Evolutionary conservation across 2,888 invertebrate genomes (phyloP), one percentile per base, ranked within the genome.

Genomic region (Alviniconcha strummeri): DNA sequence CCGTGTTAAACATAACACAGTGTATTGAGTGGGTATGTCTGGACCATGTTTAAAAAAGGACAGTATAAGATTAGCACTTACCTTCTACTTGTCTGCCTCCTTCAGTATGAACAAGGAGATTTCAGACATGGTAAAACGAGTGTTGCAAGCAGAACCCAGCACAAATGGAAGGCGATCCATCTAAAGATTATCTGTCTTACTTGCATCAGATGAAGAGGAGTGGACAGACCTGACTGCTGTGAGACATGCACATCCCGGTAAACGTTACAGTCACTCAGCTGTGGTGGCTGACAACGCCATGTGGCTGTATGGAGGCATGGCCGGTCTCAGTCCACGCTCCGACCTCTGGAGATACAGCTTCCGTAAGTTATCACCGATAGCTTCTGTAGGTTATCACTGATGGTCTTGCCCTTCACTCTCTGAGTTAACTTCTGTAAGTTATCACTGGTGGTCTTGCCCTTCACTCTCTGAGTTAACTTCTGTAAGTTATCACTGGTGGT

Each of bases 241-340:
- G 8, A 77, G 69, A 15, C 67, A 56, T 19, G 9, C 19, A 36
- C 75, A 83, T 64, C 96, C 96, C 4, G 96, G 96, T 80, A 96
- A 96, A 71, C 95, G 97, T 15, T 97, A 97, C 95, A 96, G 96
- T 90, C 98, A 98, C 95, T 96, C 97, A 0, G 96, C 97, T 4
- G 96, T 97, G 77, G 94, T 97, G 86, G 96, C 97, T 93, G 96
- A 95, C 89, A 95, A 96, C 88, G 95, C 96, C 5, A 96, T 98
- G 95, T 97, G 97, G 96, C 95, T 98, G 91, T 97, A 96, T 94
- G 98, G 97, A 36, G 98, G 98, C 0, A 97, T 97, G 96, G 96
- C 96, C 86, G 97, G 97, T 94, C 95, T 98, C 84, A 96, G 96
- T 88, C 96, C 96, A 89, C 95, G 96, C 90, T 94, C 95, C 84